A percentile compares a stretch with the other conserved stretches of the same genome.
Evolutionary conservation across 1,140 invertebrate genomes (phyloP).

Genomic region (Pseudomyrmex sp.): DNA sequence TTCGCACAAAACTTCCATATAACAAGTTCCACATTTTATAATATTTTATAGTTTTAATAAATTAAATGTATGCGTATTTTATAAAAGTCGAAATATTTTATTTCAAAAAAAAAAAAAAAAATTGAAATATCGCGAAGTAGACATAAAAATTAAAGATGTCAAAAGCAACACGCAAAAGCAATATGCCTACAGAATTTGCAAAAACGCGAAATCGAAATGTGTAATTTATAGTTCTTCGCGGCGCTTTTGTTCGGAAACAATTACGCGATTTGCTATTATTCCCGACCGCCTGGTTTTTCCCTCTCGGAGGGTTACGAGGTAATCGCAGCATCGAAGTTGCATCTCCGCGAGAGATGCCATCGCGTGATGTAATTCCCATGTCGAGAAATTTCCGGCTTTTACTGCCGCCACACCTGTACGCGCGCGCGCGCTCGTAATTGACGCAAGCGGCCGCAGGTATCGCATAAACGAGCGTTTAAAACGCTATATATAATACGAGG

Average conservation of each 20-base stretch:
- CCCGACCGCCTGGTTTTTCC: background rate
- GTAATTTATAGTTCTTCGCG: background rate
- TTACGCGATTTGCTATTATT: no score
- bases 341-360: background rate
- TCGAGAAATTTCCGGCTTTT: constrained; percentile 20
- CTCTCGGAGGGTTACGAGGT: background rate
- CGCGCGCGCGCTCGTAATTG: constrained; percentile 29
- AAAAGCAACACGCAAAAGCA: background rate
- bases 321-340: background rate
- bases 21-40: no score
- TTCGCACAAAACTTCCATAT: no score
- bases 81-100: background rate
- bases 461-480: constrained; percentile 35
- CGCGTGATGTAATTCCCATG: background rate
- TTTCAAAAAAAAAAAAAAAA: background rate
- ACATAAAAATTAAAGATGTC: constrained; percentile 3
- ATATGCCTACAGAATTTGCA: background rate
- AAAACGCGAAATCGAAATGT: background rate
- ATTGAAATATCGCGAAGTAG: background rate
- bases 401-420: constrained; percentile 9
- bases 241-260: background rate
- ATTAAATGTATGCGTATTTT: background rate
- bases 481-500: background rate
- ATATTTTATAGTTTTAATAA: background rate
- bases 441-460: constrained; percentile 27